These are phyloP conservation scores for Drosophila bipectinata DNA, from an alignment of 1,140 invertebrate species.

Conservation along the genomic window DNA sequence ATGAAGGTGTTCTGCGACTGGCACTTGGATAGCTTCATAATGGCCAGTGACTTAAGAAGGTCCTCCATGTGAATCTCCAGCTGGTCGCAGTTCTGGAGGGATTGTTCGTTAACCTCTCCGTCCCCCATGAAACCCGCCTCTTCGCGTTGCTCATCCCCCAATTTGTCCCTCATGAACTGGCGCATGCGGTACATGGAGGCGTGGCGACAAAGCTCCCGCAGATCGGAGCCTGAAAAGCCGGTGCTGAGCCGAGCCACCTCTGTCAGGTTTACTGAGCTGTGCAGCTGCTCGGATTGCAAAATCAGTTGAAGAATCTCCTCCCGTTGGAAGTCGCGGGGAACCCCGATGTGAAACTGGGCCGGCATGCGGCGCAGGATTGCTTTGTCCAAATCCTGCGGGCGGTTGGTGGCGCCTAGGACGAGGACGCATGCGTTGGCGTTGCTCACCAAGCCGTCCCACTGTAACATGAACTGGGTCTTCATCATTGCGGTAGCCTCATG, in stretches of 20 bases:
- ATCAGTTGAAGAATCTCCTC: conserved; percentile 91
- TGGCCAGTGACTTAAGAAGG: conserved; percentile 86
- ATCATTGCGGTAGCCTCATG: conserved; percentile 99
- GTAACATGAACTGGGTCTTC: conserved; percentile 96
- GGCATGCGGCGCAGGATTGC: conserved; percentile 99
- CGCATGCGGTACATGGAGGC: conserved; percentile 94
- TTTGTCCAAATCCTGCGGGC: conserved; percentile 96
- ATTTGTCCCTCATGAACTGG: conserved; percentile 84
- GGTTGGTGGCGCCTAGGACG: conserved; percentile 91
- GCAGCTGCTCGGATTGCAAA: conserved; percentile 89
- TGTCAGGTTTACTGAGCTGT: conserved; percentile 88
- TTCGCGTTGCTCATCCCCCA: neutral
- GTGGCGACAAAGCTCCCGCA: conserved; percentile 94
- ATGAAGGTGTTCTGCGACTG: conserved; percentile 66
- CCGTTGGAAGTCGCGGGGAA: conserved; percentile 91
- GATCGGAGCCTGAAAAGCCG: conserved; percentile 95
- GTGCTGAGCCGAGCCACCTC: conserved; percentile 90
- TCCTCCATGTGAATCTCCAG: conserved; percentile 86
- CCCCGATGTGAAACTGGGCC: conserved; percentile 94
- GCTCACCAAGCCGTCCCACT: conserved; percentile 94
- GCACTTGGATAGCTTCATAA: conserved; percentile 88
- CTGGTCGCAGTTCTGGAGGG: conserved; percentile 84
- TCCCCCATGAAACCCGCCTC: neutral
- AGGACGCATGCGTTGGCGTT: conserved; percentile 88
- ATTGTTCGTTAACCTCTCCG: neutral